These are phyloP conservation scores for Philereme transversata DNA, from an alignment of 2,888 invertebrate genomes.

Conservation along the genomic window DNA sequence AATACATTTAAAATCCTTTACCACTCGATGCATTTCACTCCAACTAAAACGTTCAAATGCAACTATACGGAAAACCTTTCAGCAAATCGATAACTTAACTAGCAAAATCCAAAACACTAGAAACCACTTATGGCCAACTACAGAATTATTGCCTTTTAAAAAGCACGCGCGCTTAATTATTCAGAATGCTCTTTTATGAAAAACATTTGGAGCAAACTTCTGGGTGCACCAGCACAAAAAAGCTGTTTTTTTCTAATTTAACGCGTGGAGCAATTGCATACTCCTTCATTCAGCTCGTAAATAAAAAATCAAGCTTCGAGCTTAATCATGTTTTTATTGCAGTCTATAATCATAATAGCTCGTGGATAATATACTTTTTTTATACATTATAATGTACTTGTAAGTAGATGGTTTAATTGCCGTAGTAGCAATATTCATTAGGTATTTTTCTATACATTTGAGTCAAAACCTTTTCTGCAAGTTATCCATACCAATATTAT, in stretches of 20 bases:
- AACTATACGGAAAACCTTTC: slow-evolving; percentile 15
- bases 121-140: slow-evolving; percentile 17
- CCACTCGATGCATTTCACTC: not conserved
- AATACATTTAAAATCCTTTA: too few relatives aligned
- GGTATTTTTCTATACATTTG: too few relatives aligned
- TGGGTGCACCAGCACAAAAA: slow-evolving; percentile 10
- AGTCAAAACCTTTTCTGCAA: too few relatives aligned
- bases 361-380: too few relatives aligned
- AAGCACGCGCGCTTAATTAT: slow-evolving; percentile 26
- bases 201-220: slow-evolving; percentile 27
- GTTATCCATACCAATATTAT: too few relatives aligned
- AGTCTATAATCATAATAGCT: too few relatives aligned
- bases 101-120: slow-evolving; percentile 20
- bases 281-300: slow-evolving; percentile 10
- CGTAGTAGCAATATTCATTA: too few relatives aligned
- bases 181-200: slow-evolving; percentile 26
- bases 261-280: slow-evolving; percentile 17
- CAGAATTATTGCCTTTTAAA: slow-evolving; percentile 20
- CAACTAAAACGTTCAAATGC: slow-evolving; percentile 13
- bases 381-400: too few relatives aligned
- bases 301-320: too few relatives aligned
- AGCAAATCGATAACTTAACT: slow-evolving; percentile 13
- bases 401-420: too few relatives aligned
- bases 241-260: slow-evolving; percentile 14
- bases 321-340: too few relatives aligned